Percentiles rank a stretch among this genome's conserved stretches.
Evolutionary conservation across 2,797 vertebrate genomes (phyloP).

Genomic region (Chelmon rostratus): DNA sequence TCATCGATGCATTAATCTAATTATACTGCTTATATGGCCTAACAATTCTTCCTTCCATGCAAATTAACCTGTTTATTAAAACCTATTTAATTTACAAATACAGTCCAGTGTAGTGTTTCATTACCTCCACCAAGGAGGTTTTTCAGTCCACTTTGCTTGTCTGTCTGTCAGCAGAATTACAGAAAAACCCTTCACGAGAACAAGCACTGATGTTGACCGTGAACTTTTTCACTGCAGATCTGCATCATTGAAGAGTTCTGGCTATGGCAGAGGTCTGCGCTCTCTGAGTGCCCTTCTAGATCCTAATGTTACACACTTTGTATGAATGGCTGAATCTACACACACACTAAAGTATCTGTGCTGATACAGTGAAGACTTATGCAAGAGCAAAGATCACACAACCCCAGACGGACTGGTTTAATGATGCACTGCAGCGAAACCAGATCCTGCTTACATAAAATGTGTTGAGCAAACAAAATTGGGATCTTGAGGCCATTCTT

Average conservation of each 20-base stretch:
- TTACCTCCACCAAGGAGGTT: not conserved
- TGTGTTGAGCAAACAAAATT: slow-evolving; percentile 5
- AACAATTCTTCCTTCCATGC: not conserved
- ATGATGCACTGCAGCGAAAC: slow-evolving; percentile 1
- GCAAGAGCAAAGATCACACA: slow-evolving; percentile 2
- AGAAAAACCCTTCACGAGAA: too few species aligned
- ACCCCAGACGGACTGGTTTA: not conserved
- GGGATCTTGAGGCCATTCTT: slow-evolving; percentile 5
- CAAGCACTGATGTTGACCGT: too few species aligned
- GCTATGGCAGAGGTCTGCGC: too few species aligned
- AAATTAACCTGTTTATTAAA: not conserved
- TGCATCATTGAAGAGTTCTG: too few species aligned
- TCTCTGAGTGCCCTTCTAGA: too few species aligned
- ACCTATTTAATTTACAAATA: not conserved
- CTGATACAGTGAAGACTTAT: not conserved
- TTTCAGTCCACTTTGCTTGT: too few species aligned
- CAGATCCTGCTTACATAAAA: slow-evolving; percentile 23
- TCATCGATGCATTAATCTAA: not conserved
- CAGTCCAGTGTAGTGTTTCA: not conserved
- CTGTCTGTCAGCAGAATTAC: too few species aligned
- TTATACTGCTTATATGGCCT: not conserved
- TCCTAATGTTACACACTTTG: not conserved
- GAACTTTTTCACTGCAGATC: too few species aligned
- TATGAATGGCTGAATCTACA: not conserved
- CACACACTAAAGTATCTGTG: not conserved